Conservation (phyloP, 2,888 invertebrate genomes). For the Lapara coniferarum region DNA sequence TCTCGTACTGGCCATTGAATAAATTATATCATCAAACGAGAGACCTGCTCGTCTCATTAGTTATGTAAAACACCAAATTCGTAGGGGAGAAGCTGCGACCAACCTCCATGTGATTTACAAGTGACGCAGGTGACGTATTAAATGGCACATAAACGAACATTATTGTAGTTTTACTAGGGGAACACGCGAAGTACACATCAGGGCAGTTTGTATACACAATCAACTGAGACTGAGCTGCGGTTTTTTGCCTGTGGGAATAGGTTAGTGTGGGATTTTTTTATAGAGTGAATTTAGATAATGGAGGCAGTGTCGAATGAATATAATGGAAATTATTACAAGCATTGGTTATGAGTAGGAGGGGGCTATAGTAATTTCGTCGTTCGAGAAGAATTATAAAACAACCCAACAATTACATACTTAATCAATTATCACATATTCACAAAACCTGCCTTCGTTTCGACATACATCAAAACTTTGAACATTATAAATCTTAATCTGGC, state of each 20-base stretch:
- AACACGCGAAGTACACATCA: background rate
- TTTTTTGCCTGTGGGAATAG: background rate
- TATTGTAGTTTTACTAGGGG: constrained; percentile 9
- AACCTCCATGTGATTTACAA: constrained; percentile 19
- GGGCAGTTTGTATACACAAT: constrained; percentile 19
- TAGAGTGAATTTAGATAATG: background rate
- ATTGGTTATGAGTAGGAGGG: too few relatives aligned
- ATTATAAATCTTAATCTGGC: constrained; percentile 1
- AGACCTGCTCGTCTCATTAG: too few relatives aligned
- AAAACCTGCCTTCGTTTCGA: too few relatives aligned
- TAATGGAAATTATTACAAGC: too few relatives aligned
- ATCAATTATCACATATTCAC: too few relatives aligned
- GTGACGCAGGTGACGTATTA: constrained; percentile 10
- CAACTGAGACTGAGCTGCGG: background rate
- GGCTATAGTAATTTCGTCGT: too few relatives aligned
- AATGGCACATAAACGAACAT: constrained; percentile 12
- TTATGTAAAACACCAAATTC: background rate
- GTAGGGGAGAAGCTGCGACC: background rate
- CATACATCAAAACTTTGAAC: background rate
- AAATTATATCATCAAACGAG: too few relatives aligned
- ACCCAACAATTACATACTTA: too few relatives aligned
- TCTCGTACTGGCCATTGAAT: too few relatives aligned
- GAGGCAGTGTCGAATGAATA: too few relatives aligned
- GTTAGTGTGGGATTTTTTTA: background rate
- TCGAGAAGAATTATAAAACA: too few relatives aligned